Conservation (phyloP, 1,140 invertebrate species). For the Ditylenchus dipsaci region DNA sequence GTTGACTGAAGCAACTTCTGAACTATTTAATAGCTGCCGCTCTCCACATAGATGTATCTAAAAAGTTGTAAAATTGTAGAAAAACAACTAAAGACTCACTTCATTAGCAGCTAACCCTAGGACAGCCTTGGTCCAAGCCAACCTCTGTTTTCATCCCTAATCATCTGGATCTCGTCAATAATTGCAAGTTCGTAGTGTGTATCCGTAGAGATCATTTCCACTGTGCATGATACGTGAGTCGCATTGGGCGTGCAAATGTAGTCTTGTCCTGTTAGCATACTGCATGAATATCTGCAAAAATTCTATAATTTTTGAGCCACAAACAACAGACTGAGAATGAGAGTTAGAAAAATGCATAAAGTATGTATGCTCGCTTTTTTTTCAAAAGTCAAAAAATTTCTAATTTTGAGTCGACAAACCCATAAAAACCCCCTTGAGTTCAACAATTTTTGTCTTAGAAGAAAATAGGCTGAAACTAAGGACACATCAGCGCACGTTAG, state of each 20-base stretch:
- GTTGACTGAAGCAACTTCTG: conserved; percentile 76
- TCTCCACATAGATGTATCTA: conserved; percentile 95
- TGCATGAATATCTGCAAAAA: conserved; percentile 64
- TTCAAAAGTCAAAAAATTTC: neutral
- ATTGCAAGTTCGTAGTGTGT: conserved; percentile 79
- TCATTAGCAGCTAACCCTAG: conserved; percentile 65
- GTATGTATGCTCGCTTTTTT: too few species aligned
- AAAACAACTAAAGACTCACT: conserved; percentile 14
- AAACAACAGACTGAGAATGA: neutral
- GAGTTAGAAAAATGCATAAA: neutral
- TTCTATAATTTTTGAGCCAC: too few species aligned
- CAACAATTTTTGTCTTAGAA: too few species aligned
- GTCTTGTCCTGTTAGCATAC: conserved; percentile 95
- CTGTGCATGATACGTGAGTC: conserved; percentile 84
- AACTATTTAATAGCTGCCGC: conserved; percentile 77
- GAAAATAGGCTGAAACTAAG: too few species aligned
- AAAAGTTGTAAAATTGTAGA: neutral
- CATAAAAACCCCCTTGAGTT: too few species aligned
- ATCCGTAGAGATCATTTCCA: conserved; percentile 76
- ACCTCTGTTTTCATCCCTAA: conserved; percentile 79
- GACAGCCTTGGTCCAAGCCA: conserved; percentile 97
- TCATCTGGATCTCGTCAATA: conserved; percentile 98
- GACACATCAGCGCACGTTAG: too few species aligned
- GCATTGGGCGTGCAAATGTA: conserved; percentile 71
- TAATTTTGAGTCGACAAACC: too few species aligned